Evolutionary conservation across 2,888 invertebrate species (phyloP), one percentile per base, ranked within the genome.

Genomic region (Drosophila heteroneura): DNA sequence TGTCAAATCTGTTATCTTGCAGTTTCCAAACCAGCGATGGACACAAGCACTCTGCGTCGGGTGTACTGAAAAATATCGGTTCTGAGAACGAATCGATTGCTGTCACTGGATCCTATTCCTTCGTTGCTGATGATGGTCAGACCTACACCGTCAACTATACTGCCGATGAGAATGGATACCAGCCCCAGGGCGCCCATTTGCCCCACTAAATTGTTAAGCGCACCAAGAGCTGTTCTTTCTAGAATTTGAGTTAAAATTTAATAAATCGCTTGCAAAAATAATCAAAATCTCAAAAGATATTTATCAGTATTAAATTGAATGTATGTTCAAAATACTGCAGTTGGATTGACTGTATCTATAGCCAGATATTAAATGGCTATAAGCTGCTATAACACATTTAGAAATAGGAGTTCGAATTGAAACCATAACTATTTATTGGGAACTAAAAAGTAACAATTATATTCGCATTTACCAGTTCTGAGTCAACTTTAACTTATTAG

Each of bases 51-150:
- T 92, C 94, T 28, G 95, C 95, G 91, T 85, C 93, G 65, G 95
- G 95, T 0, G 92, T 94, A 68, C 82, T 95, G 49, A 94, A 93
- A 80, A 94, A 95, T 80, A 89, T 92, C 1, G 95, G 95, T 26
- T 82, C 94, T 14, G 95, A 95, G 54, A 93, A 95, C 62, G 95
- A 95, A 77, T 93, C 94, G 26, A 92, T 95, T 39, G 89, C 93
- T 3, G 94, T 95, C 22, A 92, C 87, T 52, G 95, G 95, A 22
- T 93, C 94, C 5, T 95, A 94, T 92, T 92, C 94, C 32, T 95
- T 94, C 93, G 92, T 94, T 0, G 95, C 94, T 30, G 94, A 94
- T 51, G 95, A 95, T 81, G 95, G 95, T 5, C 93, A 94, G 32
- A 93, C 93, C 1, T 96, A 96, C 91, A 94, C 94, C 6, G 95